phyloP scores from a whole-genome alignment of 2,797 vertebrate species.

The Apogon talboti region DNA sequence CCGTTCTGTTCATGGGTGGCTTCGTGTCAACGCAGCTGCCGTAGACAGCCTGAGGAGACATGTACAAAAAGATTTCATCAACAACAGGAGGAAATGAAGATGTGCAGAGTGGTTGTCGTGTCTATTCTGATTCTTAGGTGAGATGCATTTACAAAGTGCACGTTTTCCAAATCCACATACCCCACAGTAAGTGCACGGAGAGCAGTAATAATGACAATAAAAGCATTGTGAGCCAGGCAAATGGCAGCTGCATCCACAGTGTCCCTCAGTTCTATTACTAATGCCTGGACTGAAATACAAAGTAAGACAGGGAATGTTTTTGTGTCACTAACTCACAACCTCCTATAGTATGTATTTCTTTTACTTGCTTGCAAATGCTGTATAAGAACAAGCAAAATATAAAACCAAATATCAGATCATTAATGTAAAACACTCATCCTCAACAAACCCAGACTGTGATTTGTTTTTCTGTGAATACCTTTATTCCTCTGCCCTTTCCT shows the following conservation, averaged over 20 bases:
- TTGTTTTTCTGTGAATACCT: slow-evolving; percentile 54
- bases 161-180: not conserved
- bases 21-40: slow-evolving; percentile 14
- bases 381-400: slow-evolving; percentile 31
- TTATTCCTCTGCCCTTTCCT: slow-evolving; percentile 41
- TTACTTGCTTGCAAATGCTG: slow-evolving; percentile 43
- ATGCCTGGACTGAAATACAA: slow-evolving; percentile 49
- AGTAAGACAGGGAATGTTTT: slow-evolving; percentile 42
- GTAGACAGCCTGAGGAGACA: slow-evolving; percentile 19
- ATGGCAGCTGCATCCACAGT: slow-evolving; percentile 22
- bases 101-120: slow-evolving; percentile 6
- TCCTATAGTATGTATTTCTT: slow-evolving; percentile 26
- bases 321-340: slow-evolving; percentile 29
- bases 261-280: slow-evolving; percentile 25
- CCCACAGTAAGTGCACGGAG: not conserved
- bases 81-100: slow-evolving; percentile 4
- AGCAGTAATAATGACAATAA: slow-evolving; percentile 16
- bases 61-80: slow-evolving; percentile 10
- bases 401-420: slow-evolving; percentile 38
- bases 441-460: slow-evolving; percentile 21
- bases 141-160: not conserved
- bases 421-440: slow-evolving; percentile 44
- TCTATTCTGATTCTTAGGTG: slow-evolving; percentile 5
- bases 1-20: slow-evolving; percentile 17
- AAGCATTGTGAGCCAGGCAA: slow-evolving; percentile 20